Evolutionary conservation across 2,888 invertebrate genomes (phyloP).

Genomic region (Lamellibrachia columna): DNA sequence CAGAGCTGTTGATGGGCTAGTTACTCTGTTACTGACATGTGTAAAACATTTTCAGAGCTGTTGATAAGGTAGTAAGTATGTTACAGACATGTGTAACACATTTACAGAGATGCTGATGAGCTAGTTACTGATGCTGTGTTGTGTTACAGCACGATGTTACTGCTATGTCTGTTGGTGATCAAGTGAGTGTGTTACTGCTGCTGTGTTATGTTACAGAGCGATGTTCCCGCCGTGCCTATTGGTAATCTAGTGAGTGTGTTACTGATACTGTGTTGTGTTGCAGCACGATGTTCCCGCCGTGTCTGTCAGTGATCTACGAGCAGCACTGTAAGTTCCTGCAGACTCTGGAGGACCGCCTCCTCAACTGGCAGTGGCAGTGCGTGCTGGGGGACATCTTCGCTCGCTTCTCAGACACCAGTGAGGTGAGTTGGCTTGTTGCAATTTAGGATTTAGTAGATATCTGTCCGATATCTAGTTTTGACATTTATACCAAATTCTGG

Average conservation of each 20-base stretch:
- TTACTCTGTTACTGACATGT: neutral
- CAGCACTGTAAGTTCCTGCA: slow-evolving; percentile 66
- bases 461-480: no score
- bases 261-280: slow-evolving; percentile 36
- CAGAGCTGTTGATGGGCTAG: no score
- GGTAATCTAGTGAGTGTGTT: no score
- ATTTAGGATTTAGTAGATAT: no score
- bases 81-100: slow-evolving; percentile 50
- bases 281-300: slow-evolving; percentile 65
- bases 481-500: no score
- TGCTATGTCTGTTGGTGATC: slow-evolving; percentile 63
- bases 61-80: no score
- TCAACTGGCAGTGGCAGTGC: slow-evolving; percentile 62
- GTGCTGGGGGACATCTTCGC: slow-evolving; percentile 66
- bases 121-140: slow-evolving; percentile 27
- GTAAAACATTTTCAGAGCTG: slow-evolving; percentile 60
- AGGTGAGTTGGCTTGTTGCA: slow-evolving; percentile 44
- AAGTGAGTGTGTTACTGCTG: slow-evolving; percentile 41
- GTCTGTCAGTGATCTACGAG: slow-evolving; percentile 64
- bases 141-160: slow-evolving; percentile 55
- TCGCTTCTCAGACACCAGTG: slow-evolving; percentile 54
- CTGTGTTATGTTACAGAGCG: no score
- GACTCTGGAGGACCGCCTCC: slow-evolving; percentile 64
- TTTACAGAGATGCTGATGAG: slow-evolving; percentile 60
- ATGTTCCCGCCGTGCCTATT: no score